A percentile compares a stretch with the other conserved stretches of the same genome.
Conservation (phyloP, 2,113 vertebrate genomes). For the Motacilla tschutschensis region DNA sequence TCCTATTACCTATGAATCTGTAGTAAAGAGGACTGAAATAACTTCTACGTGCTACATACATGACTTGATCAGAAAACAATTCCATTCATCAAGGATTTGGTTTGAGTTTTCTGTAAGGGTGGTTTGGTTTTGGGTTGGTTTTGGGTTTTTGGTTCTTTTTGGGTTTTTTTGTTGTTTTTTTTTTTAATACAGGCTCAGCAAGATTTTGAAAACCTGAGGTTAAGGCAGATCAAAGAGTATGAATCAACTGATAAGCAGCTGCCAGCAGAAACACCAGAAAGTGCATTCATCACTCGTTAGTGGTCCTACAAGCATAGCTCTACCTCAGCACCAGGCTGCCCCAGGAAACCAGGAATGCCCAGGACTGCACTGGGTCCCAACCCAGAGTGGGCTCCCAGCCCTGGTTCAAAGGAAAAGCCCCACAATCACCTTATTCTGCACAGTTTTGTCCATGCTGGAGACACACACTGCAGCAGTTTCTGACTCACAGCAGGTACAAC, state of each 20-base stretch:
- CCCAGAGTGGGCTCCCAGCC: not conserved
- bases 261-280: not conserved
- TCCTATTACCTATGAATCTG: accelerated
- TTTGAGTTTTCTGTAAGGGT: not conserved
- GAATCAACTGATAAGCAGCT: not conserved
- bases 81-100: not conserved
- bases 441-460: not conserved
- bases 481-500: accelerated
- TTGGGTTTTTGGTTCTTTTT: not conserved
- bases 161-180: not conserved
- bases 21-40: not conserved
- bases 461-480: not conserved
- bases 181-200: not conserved
- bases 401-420: too few species aligned
- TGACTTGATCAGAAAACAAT: not conserved
- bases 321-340: not conserved
- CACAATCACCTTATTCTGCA: not conserved
- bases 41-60: not conserved
- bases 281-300: not conserved
- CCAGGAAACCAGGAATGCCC: not conserved
- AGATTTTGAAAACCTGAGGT: not conserved
- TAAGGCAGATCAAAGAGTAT: not conserved
- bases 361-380: not conserved
- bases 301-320: not conserved
- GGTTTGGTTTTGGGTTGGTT: not conserved